Conservation (phyloP, 2,113 vertebrate species). For the Tupaia tana region DNA sequence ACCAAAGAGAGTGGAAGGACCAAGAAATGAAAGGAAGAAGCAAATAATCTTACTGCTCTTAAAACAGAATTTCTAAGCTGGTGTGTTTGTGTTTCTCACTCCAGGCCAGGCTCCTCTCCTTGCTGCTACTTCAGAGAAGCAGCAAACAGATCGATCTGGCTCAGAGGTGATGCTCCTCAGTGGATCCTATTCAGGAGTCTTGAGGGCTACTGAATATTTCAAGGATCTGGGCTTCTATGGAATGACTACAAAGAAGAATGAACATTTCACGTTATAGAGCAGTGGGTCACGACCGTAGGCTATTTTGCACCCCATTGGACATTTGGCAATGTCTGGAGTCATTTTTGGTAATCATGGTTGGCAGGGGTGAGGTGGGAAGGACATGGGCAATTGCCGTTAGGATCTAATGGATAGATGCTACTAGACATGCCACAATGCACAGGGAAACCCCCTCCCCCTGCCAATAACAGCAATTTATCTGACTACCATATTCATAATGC, state of each 20-base stretch:
- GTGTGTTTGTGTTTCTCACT: background rate
- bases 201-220: constrained; percentile 55
- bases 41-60: constrained; percentile 28
- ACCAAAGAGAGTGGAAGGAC: background rate
- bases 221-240: constrained; percentile 1
- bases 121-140: constrained; percentile 59
- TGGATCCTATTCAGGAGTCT: constrained; percentile 29
- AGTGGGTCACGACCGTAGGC: background rate
- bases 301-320: background rate
- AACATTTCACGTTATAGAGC: background rate
- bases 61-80: constrained; percentile 65
- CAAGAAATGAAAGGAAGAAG: background rate
- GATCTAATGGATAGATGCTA: background rate
- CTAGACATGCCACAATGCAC: accelerated
- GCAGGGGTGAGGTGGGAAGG: accelerated
- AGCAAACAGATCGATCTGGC: constrained; percentile 69
- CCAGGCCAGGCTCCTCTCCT: constrained; percentile 11
- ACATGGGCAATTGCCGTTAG: background rate
- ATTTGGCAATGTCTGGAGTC: background rate
- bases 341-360: background rate
- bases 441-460: too few relatives aligned
- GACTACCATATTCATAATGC: background rate
- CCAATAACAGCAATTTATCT: background rate
- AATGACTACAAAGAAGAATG: background rate
- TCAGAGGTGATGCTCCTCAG: constrained; percentile 64